Conservation (phyloP, 2,113 vertebrate genomes). For the Pseudonaja textilis region DNA sequence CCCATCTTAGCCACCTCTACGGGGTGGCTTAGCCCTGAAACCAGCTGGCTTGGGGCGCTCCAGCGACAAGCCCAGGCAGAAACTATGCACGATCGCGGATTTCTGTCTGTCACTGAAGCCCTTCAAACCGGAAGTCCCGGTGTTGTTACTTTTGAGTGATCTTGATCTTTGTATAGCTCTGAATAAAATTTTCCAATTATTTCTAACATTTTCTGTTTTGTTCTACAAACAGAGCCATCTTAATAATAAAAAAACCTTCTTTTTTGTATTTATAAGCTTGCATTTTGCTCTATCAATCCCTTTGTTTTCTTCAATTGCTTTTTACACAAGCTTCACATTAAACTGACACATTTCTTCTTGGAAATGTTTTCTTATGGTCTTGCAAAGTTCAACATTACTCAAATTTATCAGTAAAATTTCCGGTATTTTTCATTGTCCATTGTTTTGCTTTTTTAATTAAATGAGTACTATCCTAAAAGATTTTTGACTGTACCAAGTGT, state of each 20-base stretch:
- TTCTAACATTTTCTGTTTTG: background rate
- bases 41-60: too few species aligned
- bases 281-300: background rate
- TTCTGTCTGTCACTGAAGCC: too few species aligned
- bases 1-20: too few species aligned
- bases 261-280: background rate
- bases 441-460: background rate
- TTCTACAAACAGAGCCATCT: background rate
- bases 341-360: background rate
- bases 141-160: background rate
- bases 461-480: background rate
- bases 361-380: background rate
- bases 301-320: background rate
- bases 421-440: background rate
- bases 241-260: background rate
- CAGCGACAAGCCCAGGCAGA: too few species aligned
- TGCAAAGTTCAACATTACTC: background rate
- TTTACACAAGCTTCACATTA: background rate
- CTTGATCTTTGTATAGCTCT: background rate
- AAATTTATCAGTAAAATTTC: background rate
- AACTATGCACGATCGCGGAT: too few species aligned
- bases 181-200: background rate
- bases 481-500: background rate
- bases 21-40: too few species aligned
- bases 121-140: too few species aligned